Evolutionary conservation across 2,888 invertebrate species (phyloP), one percentile per base, ranked within the genome.

Genomic region (Fragum whitleyi): DNA sequence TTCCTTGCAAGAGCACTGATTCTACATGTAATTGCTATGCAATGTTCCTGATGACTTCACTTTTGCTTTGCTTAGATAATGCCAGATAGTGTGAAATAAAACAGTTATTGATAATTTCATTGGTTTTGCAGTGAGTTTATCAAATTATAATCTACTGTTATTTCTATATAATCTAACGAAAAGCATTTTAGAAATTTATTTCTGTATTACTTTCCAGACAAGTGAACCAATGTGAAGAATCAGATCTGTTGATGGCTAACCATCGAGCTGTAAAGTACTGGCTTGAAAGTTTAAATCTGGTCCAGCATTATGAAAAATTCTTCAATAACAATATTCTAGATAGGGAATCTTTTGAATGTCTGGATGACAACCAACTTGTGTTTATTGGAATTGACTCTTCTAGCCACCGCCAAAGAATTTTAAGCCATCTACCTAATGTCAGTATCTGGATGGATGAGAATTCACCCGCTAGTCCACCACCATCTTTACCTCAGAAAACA

Each of bases 271-370:
- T 81, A 29, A 61, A 67, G 21, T 79, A 65, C 67, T 82, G 81
- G 81, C 67, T 85, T 55, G 72, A 85, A 36, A 78, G 77, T 61
- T 68, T 85, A 14, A 80, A 85, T 26, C 70, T 82, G 14, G 39
- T 61, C 6, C 81, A 82, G 70, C 78, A 85, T 32, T 59, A 62
- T 36, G 6, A 39, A 7, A 16, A 57, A 1, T 85, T 85, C 53
- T 23, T 65, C 21, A n/a, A 76, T 2, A 69, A 85, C 39, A 73
- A 71, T 29, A 69, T 82, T 6, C 51, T 55, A 1, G 73, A 67
- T 2, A 74, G 21, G 1, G 62, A 77, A 42, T 75, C 73, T 57
- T 78, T 73, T 69, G 70, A 72, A 14, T 23, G 19, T 51, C 47
- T 82, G n/a, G 68, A 79, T 68, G 77, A 80, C 16, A 53, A 72